Percentiles rank a stretch among this genome's conserved stretches.
These are phyloP conservation scores for Strix occidentalis DNA, from an alignment of 2,797 vertebrate genomes.

Conservation along the genomic window DNA sequence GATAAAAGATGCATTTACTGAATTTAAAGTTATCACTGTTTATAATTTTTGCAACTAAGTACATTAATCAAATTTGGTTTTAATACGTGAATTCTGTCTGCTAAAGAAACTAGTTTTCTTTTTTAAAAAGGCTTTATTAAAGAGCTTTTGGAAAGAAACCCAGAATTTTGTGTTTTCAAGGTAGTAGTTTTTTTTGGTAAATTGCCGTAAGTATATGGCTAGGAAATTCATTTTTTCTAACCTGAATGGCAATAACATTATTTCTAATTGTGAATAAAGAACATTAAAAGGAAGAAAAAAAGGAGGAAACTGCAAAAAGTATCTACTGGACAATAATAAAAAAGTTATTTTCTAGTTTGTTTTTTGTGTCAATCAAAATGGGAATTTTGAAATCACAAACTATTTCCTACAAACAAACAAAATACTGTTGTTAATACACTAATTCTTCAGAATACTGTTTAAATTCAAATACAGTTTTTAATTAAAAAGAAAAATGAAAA, in stretches of 20 bases:
- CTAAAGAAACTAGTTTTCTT: not conserved
- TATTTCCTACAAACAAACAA: not conserved
- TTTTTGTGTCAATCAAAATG: not conserved
- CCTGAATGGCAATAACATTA: not conserved
- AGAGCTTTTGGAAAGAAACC: fast-evolving
- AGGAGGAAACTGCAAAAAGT: not conserved
- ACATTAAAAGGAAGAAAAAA: not conserved
- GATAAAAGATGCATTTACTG: not conserved
- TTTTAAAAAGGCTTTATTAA: not conserved
- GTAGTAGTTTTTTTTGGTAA: not conserved
- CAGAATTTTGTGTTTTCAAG: not conserved
- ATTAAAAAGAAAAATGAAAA: not conserved
- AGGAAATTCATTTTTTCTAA: not conserved
- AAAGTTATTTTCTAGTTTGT: not conserved
- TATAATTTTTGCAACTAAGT: not conserved
- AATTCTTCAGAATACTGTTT: not conserved
- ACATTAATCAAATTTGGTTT: not conserved
- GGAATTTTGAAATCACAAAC: not conserved
- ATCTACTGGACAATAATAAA: not conserved
- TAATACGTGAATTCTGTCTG: not conserved
- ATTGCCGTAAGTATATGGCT: not conserved
- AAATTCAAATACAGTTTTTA: not conserved
- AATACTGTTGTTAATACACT: not conserved
- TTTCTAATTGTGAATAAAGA: not conserved
- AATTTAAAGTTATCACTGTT: not conserved